Evolutionary conservation across 2,113 vertebrate genomes (phyloP).

Genomic region (Alethe castanea): DNA sequence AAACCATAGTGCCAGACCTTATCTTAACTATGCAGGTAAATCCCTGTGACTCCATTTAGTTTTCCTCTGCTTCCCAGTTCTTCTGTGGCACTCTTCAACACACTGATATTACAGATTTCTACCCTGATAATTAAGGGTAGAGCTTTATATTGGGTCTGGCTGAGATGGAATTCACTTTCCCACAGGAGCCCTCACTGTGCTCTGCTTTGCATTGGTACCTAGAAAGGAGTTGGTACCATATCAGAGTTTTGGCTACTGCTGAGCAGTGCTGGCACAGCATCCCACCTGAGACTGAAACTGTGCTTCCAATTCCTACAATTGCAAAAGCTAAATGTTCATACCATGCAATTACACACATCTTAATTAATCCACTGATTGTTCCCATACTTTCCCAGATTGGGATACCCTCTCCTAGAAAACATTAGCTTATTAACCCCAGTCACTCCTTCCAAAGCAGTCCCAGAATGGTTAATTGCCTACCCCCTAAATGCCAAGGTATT

Average conservation of each 20-base stretch:
- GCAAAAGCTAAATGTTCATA: neutral
- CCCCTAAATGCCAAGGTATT: neutral
- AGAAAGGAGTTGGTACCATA: neutral
- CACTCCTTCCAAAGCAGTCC: neutral
- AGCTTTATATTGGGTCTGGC: neutral
- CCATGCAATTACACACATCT: neutral
- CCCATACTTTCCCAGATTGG: conserved; percentile 6
- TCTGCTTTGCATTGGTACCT: neutral
- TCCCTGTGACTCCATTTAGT: neutral
- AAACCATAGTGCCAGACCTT: neutral
- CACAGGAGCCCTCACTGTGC: neutral
- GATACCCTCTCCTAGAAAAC: neutral
- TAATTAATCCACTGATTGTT: conserved; percentile 44
- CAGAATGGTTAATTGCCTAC: neutral
- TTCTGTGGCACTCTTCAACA: neutral
- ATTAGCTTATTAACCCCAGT: conserved; percentile 24
- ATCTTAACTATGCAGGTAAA: neutral
- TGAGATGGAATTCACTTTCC: neutral
- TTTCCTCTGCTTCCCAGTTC: neutral
- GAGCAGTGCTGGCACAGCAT: neutral
- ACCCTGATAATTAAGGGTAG: neutral
- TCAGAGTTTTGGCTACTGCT: neutral
- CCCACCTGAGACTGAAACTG: neutral
- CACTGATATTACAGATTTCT: neutral
- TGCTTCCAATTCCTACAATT: neutral